These are phyloP conservation scores for Eupleurogrammus muticus DNA, from an alignment of 2,797 vertebrate species.

Conservation along the genomic window DNA sequence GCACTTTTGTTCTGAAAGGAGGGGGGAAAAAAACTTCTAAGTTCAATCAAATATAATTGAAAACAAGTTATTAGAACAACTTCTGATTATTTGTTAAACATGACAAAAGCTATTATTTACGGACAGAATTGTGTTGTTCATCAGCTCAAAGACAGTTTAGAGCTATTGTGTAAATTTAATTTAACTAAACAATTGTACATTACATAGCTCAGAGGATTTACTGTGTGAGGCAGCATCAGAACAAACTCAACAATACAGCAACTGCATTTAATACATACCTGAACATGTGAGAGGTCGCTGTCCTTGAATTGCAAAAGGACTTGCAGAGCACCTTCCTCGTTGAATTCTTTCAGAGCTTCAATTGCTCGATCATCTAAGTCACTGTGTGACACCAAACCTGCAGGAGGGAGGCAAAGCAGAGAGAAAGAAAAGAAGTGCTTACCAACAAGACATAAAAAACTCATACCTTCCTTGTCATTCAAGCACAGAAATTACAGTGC, in stretches of 20 bases:
- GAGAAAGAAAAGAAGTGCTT: conserved; percentile 37
- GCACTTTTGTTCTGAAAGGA: conserved; percentile 98
- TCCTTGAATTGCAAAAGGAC: conserved; percentile 99
- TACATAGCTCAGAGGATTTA: not conserved
- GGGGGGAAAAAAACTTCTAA: conserved; percentile 25
- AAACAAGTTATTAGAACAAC: not conserved
- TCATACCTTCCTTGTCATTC: not conserved
- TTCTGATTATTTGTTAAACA: not conserved
- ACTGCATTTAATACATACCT: conserved; percentile 84
- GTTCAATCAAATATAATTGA: not conserved
- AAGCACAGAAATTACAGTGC: not conserved
- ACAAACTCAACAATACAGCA: not conserved
- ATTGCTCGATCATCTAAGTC: conserved; percentile 99
- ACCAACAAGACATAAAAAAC: not conserved
- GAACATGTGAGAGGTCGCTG: conserved; percentile 99
- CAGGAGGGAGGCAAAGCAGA: conserved; percentile 52
- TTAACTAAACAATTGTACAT: not conserved
- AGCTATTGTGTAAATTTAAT: conserved; percentile 19
- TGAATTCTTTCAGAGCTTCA: conserved; percentile 99
- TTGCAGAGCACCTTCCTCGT: conserved; percentile 98
- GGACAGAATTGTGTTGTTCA: not conserved
- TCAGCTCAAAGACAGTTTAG: not conserved
- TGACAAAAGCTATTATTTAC: conserved; percentile 1
- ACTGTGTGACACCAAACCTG: conserved; percentile 98
- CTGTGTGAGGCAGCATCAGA: not conserved